Conservation (phyloP, 1,140 invertebrate species). For the Acarapis woodi region DNA sequence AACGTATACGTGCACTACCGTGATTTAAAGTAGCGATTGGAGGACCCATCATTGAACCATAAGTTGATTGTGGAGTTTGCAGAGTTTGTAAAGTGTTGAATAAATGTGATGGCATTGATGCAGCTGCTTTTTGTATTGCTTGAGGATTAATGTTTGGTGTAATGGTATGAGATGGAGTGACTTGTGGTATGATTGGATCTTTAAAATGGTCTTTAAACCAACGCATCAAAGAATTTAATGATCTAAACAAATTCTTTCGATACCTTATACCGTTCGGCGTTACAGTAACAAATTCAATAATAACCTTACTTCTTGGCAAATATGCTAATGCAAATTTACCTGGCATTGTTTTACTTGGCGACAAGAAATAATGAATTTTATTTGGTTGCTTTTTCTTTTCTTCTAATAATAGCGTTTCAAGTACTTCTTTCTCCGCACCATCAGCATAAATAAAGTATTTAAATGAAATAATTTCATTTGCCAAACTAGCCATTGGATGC, state of each 20-base stretch:
- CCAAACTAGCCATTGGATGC: constrained; percentile 75
- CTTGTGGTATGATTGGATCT: constrained; percentile 30
- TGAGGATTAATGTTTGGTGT: constrained; percentile 22
- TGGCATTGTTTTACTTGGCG: constrained; percentile 55
- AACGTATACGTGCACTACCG: neutral
- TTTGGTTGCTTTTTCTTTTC: constrained; percentile 54
- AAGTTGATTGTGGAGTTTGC: constrained; percentile 29
- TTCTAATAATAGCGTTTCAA: constrained; percentile 54
- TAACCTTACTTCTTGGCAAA: constrained; percentile 37
- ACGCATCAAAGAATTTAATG: constrained; percentile 45
- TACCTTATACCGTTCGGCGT: constrained; percentile 75
- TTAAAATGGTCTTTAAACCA: constrained; percentile 97
- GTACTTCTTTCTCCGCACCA: constrained; percentile 30
- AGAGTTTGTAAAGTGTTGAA: constrained; percentile 35
- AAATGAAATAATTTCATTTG: constrained; percentile 61
- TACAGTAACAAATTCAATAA: constrained; percentile 68
- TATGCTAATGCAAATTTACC: constrained; percentile 87
- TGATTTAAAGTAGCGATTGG: neutral
- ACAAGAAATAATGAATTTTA: constrained; percentile 72
- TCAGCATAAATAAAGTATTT: constrained; percentile 22
- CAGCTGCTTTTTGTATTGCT: constrained; percentile 37
- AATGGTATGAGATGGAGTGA: neutral
- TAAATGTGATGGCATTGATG: constrained; percentile 37
- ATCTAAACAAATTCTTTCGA: constrained; percentile 54
- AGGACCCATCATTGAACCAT: neutral